Percentiles rank a stretch among this genome's conserved stretches.
phyloP scores from a whole-genome alignment of 2,797 vertebrate genomes.

The Neosilurus hyrtlii region DNA sequence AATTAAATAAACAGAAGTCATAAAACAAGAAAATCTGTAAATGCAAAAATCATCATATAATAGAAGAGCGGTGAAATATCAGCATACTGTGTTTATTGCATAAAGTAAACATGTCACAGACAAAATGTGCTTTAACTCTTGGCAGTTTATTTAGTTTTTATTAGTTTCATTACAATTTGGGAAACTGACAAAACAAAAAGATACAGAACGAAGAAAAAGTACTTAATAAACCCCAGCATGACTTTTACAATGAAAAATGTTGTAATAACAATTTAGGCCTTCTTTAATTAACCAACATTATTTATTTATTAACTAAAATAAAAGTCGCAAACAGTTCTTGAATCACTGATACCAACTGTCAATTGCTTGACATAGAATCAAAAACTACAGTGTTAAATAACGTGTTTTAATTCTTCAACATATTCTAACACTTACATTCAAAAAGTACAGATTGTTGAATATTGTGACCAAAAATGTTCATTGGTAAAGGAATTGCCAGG shows the following conservation, averaged over 20 bases:
- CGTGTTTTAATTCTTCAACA: neutral
- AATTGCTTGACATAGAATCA: neutral
- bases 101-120: no score
- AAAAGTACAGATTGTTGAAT: neutral
- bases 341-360: neutral
- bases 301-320: no score
- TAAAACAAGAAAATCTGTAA: neutral
- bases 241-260: neutral
- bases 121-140: neutral
- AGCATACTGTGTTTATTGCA: neutral
- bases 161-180: neutral
- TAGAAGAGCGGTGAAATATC: neutral
- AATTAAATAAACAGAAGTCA: neutral
- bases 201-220: neutral
- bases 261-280: neutral
- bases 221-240: neutral
- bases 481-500: neutral
- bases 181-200: neutral
- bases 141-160: neutral
- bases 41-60: constrained; percentile 4
- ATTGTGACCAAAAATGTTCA: neutral
- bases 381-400: neutral
- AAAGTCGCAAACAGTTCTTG: neutral
- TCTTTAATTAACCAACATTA: neutral
- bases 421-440: neutral